Base-by-base conservation (phyloP, 2,113 vertebrate genomes). In the Heptranchias perlo region DNA sequence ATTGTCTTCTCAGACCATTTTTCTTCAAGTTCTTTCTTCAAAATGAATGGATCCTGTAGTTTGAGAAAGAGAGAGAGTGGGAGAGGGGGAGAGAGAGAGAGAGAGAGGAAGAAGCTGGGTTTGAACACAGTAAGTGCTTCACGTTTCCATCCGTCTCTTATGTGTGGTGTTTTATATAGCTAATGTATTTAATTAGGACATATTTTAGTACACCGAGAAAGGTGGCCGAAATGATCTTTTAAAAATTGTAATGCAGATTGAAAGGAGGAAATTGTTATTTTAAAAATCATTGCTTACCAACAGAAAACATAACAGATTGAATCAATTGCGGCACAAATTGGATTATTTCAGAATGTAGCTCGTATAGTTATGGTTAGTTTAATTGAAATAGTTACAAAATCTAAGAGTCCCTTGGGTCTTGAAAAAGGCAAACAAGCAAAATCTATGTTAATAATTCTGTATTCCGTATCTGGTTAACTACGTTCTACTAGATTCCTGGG, bases 141-240 rank as follows among this genome's bases (percentile, higher is more conserved):
- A 54, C 49, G 11, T 89, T 89, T 13, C 86, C 49, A 91, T 31
- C 49, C 87, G 35, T 64, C 35, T 93, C 16, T 93, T 93, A 23
- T n/a, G 89, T 39, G 61, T 16, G 58, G 58, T 62, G 89, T 62
- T 61, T n/a, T 87, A 54, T 89, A 54, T 11, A 89, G 52, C 35
- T 58, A 64, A 93, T 93, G 44, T 82, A 82, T 47, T 47, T 93
- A 62, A 93, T 62, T 93, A 93, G 58, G 89, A 39, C 25, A 89
- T n/a, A 92, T 39, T 64, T 62, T 64, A 93, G 14, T 35, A 16
- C 5, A 78, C n/a, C 28, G 69, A 73, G 69, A 73, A 73, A 73
- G 86, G 52, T 62, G n/a, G 58, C 25, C 16, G 58, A 62, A 39
- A 62, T 93, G 44, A 62, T n/a, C 14, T 21, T 61, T 93, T 93